Base-by-base conservation (phyloP, 2,113 vertebrate species). In the Lepisosteus oculatus region DNA sequence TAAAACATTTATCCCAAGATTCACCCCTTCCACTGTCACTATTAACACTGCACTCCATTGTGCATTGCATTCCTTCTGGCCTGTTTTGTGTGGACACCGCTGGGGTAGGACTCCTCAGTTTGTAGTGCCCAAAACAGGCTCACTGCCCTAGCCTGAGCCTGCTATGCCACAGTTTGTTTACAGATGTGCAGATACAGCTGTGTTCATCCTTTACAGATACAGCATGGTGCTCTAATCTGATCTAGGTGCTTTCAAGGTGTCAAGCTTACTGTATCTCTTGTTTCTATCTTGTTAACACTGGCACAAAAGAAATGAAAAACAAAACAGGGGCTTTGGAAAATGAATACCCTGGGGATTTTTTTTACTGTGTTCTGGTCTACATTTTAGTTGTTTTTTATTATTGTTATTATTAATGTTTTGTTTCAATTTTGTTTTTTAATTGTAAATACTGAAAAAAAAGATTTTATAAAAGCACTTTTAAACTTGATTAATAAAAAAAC, bases 401-500 rank as follows among this genome's bases (percentile, higher is more conserved):
- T 86, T 87, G 85, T 86, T 84, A 77, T 84, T 79, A 74, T 76
- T 70, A 14, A 70, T 81, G 51, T 62, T 42, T 66, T 72, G 73
- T 65, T 47, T 81, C 79, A 83, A 82, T 81, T 77, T 81, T 75
- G 81, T 70, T 79, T 83, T 87, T 89, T 93, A 97, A 95, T 92
- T 98, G 96, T 98, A 98, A 93, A 99, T 98, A 99, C 88, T 89
- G 88, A 86, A 93, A 89, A 85, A 90, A 89, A 90, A 95, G 90
- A 95, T 93, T 91, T 95, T 97, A 96, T 96, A 91, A 94, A 95
- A 99, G 95, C 96, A 97, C 96, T 98, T 98, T 98, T 95, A 92
- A 95, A 95, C 95, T 93, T 95, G 93, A 95, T 96, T 96, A 95
- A 94, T 94, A 95, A 85, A 86, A 91, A 88, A 85, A 89, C 86